Percentiles rank a stretch among this genome's conserved stretches.
These are phyloP conservation scores for Amblyornis subalaris DNA, from an alignment of 2,113 vertebrate species.

Conservation along the genomic window DNA sequence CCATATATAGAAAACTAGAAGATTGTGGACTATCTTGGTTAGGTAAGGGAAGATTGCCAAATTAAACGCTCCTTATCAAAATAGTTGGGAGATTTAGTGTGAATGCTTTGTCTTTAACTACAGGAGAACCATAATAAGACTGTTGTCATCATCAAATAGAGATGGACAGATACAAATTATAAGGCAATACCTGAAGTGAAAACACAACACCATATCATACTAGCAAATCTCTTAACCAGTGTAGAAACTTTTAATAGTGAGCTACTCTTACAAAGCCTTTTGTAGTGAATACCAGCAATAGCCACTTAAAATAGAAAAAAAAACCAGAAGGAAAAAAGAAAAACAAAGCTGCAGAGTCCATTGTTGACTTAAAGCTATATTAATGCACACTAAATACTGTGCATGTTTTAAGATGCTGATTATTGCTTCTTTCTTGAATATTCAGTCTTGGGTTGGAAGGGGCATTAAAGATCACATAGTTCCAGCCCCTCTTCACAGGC, in stretches of 20 bases:
- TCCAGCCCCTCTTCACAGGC: not conserved
- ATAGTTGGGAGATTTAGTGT: not conserved
- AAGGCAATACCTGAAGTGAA: not conserved
- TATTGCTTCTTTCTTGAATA: not conserved
- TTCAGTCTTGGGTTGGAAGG: not conserved
- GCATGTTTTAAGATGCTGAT: not conserved
- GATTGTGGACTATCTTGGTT: not conserved
- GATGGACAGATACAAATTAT: not conserved
- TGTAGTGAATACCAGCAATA: not conserved
- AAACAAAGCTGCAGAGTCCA: not conserved
- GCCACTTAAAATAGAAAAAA: accelerated
- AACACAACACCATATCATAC: not conserved
- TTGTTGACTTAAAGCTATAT: not conserved
- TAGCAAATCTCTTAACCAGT: not conserved
- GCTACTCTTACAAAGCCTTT: not conserved
- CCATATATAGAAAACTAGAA: not conserved
- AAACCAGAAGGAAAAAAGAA: no score
- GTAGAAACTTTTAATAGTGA: not conserved
- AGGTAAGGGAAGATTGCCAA: not conserved
- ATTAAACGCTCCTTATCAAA: not conserved
- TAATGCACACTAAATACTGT: not conserved
- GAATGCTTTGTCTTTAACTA: not conserved
- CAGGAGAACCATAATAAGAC: not conserved
- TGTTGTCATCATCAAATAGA: not conserved
- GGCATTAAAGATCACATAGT: not conserved